phyloP scores from a whole-genome alignment of 2,888 invertebrate species.

The Chrysolina haemoptera region DNA sequence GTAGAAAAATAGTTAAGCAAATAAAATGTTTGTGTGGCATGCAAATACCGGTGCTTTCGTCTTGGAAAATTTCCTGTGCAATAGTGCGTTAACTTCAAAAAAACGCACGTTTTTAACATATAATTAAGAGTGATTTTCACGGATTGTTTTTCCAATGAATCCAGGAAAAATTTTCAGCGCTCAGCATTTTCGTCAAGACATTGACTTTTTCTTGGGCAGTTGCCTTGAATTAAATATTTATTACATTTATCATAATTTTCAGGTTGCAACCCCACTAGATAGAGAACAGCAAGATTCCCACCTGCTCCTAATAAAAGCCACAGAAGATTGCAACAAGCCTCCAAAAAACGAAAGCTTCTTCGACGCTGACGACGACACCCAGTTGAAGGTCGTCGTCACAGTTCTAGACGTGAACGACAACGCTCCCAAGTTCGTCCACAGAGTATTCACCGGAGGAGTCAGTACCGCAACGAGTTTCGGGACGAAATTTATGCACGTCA shows the following conservation, averaged over 20 bases:
- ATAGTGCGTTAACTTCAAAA: too few species aligned
- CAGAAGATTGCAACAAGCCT: constrained; percentile 82
- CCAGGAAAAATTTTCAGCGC: too few species aligned
- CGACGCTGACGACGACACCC: constrained; percentile 77
- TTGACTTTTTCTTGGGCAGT: too few species aligned
- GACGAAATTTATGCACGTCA: constrained; percentile 46
- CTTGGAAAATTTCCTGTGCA: too few species aligned
- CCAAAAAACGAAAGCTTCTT: constrained; percentile 74
- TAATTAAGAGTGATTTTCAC: too few species aligned
- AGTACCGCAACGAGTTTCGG: constrained; percentile 95
- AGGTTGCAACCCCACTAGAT: constrained; percentile 79
- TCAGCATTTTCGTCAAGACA: too few species aligned
- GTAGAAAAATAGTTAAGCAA: too few species aligned
- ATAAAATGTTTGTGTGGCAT: too few species aligned
- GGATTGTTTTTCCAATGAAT: too few species aligned
- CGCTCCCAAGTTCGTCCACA: constrained; percentile 84
- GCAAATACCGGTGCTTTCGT: too few species aligned
- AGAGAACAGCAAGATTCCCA: constrained; percentile 81
- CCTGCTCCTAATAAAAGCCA: constrained; percentile 82
- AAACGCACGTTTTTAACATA: too few species aligned
- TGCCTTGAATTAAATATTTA: too few species aligned
- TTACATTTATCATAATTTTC: constrained; percentile 29
- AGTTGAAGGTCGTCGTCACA: constrained; percentile 78
- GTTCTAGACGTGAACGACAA: constrained; percentile 94
- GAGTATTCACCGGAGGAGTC: constrained; percentile 93